These are phyloP conservation scores for Mamestra brassicae DNA, from an alignment of 2,888 invertebrate species.

Conservation along the genomic window DNA sequence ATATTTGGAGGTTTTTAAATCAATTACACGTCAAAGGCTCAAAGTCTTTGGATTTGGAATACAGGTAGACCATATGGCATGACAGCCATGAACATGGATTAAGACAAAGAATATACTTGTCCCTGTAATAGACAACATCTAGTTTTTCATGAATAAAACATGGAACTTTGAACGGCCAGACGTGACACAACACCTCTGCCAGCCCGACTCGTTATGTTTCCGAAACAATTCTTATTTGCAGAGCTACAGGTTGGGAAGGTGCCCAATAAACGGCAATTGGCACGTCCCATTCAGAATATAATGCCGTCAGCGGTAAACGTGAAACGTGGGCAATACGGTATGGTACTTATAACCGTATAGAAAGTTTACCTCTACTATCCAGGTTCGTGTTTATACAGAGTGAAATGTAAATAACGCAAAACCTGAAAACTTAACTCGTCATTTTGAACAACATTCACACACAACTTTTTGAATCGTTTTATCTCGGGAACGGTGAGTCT, in stretches of 20 bases:
- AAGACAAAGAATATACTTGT: neutral
- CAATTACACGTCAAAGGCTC: neutral
- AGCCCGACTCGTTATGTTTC: neutral
- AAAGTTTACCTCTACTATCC: neutral
- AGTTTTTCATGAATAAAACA: slow-evolving; percentile 1
- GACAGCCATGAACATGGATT: neutral
- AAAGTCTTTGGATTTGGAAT: neutral
- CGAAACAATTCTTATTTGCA: slow-evolving; percentile 6
- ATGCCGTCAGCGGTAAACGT: slow-evolving; percentile 30
- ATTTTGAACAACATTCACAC: too few species aligned
- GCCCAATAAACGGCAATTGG: slow-evolving; percentile 35
- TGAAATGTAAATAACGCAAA: too few species aligned
- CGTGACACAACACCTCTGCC: neutral
- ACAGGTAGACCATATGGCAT: neutral
- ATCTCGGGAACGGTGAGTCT: too few species aligned
- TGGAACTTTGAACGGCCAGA: neutral
- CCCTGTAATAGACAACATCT: neutral
- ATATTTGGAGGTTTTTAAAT: neutral
- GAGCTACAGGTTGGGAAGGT: slow-evolving; percentile 23
- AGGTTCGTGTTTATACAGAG: neutral
- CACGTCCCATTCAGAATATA: slow-evolving; percentile 36
- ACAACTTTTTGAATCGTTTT: too few species aligned
- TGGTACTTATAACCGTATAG: neutral
- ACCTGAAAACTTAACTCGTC: too few species aligned
- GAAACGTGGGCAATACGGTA: slow-evolving; percentile 28